These are phyloP conservation scores for Fabriciana adippe DNA, from an alignment of 2,888 invertebrate species.

Conservation along the genomic window DNA sequence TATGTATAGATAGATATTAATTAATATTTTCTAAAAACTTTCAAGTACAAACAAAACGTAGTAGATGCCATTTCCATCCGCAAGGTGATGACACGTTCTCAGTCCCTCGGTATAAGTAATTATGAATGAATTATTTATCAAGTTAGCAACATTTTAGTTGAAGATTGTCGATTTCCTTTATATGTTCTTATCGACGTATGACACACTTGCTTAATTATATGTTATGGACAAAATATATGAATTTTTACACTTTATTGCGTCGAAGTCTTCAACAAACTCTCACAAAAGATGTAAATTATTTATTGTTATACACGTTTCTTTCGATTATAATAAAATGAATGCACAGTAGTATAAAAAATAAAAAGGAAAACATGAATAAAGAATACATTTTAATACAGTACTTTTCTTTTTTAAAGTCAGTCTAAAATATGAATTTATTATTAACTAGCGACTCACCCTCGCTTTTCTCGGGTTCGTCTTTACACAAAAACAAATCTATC, in stretches of 20 bases:
- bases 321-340: neutral
- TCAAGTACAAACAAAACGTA: too few relatives aligned
- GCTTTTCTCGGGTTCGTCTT: too few relatives aligned
- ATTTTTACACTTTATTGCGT: conserved; percentile 23
- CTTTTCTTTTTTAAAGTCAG: too few relatives aligned
- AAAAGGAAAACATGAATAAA: too few relatives aligned
- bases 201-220: conserved; percentile 21
- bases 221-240: conserved; percentile 17
- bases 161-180: conserved; percentile 24
- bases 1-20: too few relatives aligned
- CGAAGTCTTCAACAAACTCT: conserved; percentile 7
- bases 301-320: neutral
- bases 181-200: conserved; percentile 14
- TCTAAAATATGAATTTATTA: too few relatives aligned
- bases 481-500: too few relatives aligned
- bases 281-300: conserved; percentile 15
- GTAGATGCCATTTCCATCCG: conserved; percentile 5
- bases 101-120: conserved; percentile 29
- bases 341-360: too few relatives aligned
- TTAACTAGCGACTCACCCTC: too few relatives aligned
- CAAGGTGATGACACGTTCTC: conserved; percentile 7
- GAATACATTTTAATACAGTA: too few relatives aligned
- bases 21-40: too few relatives aligned
- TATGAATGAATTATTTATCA: conserved; percentile 49
- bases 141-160: conserved; percentile 40